Evolutionary conservation across 2,888 invertebrate genomes (phyloP), one percentile per base, ranked within the genome.

Genomic region (Amaurobius ferox): DNA sequence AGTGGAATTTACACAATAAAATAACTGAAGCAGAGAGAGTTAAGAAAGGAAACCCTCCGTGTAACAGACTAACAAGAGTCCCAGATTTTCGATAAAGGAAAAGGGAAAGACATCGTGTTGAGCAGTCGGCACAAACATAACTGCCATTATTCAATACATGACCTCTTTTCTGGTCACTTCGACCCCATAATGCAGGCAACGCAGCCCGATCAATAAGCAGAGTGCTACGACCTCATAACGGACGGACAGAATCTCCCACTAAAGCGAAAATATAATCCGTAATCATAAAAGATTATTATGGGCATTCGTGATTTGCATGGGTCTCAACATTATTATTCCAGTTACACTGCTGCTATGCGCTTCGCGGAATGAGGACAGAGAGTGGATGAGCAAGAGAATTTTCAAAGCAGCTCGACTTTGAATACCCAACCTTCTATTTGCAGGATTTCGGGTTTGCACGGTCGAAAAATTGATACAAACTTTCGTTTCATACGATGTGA

Each of bases 221-320:
- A 55, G 55, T 19, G 55, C 55, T 55, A 55, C 23, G 55, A 55
- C 55, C 55, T 55, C 55, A 55, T 55, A 55, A 55, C 55, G 23
- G 55, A 55, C 23, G 55, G 55, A 55, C 55, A 55, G 23, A 23
- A 23, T 23, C 3, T 55, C 11, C 5, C 55, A n/a, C 5, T 23
- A 23, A 16, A 55, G 23, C 55, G 11, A 55, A 23, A 3, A 55
- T 5, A 11, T 55, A 55, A 55, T 55, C 55, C 55, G 23, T 55
- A 55, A 55, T 23, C 55, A 23, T 23, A 55, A 55, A 55, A 23
- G 23, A 23, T 55, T 55, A 55, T 23, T 5, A 55, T 7, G 6
- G 55, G n/a, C 11, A 1, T 23, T 55, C 16, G 23, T 23, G 55
- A 55, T 23, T 55, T 55, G 5, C 19, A n/a, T 23, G 3, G 3